Base-by-base conservation (phyloP, 2,797 vertebrate genomes). In the Harpagifer antarcticus region DNA sequence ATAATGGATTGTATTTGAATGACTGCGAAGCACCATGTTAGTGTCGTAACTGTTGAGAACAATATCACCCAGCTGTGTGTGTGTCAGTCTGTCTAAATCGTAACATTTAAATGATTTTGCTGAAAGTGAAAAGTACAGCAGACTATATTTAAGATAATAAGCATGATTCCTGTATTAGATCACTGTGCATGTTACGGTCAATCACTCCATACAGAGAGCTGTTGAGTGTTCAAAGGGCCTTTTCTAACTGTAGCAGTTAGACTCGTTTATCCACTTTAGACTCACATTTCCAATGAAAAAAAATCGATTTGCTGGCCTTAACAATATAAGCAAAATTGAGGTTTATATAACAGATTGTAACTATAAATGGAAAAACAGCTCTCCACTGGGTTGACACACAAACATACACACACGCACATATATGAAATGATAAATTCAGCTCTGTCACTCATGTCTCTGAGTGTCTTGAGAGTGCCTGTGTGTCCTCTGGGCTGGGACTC, bases 401-500 rank as follows among this genome's bases (percentile, higher is more conserved):
- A 19, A 48, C n/a, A 33, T 23, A 56, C 47, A 61, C 57, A 62
- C n/a, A n/a, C n/a, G n/a, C n/a, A n/a, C 0, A 31, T 10, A 45
- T 3, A 60, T 15, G 2, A 40, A 66, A 61, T 79, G 48, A 60
- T 15, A 61, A 68, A 83, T 74, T 78, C 66, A 49, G 52, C 58
- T 68, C 56, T 54, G 33, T 74, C 20, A 16, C 19, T 78, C 15
- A 60, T 76, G 81, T 72, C 49, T 48, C 72, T 14, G 19, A 71
- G 20, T 45, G 52, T 63, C 17, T 57, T 14, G n/a, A 53, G 2
- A 44, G 43, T 27, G 17, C 58, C 59, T 70, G 68, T 76, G 74
- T 61, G 59, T 78, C 65, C 56, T 79, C 48, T 79, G 71, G 60
- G 71, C 63, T 81, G 58, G 53, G 65, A 88, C 77, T 80, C 84